Conservation (phyloP, 2,888 invertebrate species). For the Athripsodes cinereus region DNA sequence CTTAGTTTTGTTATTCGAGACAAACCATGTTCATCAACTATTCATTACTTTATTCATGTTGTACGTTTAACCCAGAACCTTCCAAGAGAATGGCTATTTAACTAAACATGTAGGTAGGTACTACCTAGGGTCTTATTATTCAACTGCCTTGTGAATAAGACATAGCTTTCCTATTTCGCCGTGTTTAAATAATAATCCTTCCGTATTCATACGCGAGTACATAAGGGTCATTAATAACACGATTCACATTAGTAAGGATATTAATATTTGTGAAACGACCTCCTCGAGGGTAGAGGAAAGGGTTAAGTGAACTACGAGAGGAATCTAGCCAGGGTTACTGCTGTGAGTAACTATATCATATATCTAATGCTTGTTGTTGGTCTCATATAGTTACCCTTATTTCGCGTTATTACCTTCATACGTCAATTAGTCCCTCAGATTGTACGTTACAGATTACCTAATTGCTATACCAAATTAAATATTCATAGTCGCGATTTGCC, state of each 20-base stretch:
- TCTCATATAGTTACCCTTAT: too few relatives aligned
- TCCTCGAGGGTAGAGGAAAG: neutral
- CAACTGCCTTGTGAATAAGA: conserved; percentile 9
- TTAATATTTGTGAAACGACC: conserved; percentile 3
- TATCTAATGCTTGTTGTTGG: too few relatives aligned
- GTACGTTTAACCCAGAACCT: conserved; percentile 15
- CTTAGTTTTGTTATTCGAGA: neutral
- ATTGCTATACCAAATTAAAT: neutral
- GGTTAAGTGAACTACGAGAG: neutral
- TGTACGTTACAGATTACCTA: neutral
- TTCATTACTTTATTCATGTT: conserved; percentile 10
- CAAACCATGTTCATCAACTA: conserved; percentile 9
- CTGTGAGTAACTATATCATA: too few relatives aligned
- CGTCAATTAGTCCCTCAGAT: neutral
- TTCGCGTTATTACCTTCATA: neutral
- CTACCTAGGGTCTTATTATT: conserved; percentile 5
- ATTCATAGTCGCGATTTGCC: neutral
- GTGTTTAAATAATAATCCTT: conserved; percentile 24
- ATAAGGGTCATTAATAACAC: conserved; percentile 17
- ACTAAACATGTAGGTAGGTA: too few relatives aligned
- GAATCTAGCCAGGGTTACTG: neutral
- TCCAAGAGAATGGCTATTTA: conserved; percentile 1
- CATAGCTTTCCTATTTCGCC: conserved; percentile 8
- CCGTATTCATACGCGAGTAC: conserved; percentile 21
- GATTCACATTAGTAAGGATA: conserved; percentile 12